Evolutionary conservation across 2,888 invertebrate species (phyloP), one percentile per base, ranked within the genome.

Genomic region (Trichacis sp.): DNA sequence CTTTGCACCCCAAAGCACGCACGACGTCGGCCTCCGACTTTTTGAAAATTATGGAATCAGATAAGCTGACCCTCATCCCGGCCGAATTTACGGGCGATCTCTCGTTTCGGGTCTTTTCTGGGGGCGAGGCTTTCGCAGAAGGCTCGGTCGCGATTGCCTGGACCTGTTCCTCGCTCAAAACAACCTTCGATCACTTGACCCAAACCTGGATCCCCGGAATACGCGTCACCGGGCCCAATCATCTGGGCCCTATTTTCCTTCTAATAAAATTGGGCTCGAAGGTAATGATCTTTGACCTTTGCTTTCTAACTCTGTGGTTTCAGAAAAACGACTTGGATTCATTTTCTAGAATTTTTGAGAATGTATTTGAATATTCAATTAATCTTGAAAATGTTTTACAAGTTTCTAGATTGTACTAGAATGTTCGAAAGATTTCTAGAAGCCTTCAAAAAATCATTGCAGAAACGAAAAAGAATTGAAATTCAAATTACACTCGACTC

Each of bases 121-220:
- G 30, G 20, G 55, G 12, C 11, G 50, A 42, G n/a, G 3, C 85
- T 60, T 85, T 86, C n/a, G 69, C 84, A 11, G 85, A 86, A 67
- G 87, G 87, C 43, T 84, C 82, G 83, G 85, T 87, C 70, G 85
- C 85, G 46, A 86, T 86, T 73, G 82, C 86, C 1, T 89, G 89
- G 89, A 87, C 86, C 70, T 89, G 89, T 66, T 85, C 87, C 0
- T 79, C 87, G 38, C 77, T 89, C 54, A 84, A 84, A 51, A 64
- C 86, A 0, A 87, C 88, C 48, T 85, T 88, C 38, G 84, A 87
- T 61, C 85, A 85, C 57, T 83, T 88, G 47, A 80, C 88, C 18
- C 84, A 84, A 76, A 86, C 85, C 73, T 89, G 88, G 88, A 87
- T 85, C 5, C 86, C 89, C 15, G 85, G 86, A 60, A 84, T 84